Evolutionary conservation across 2,113 vertebrate genomes (phyloP).

Genomic region (Trematocara stigmaticum): DNA sequence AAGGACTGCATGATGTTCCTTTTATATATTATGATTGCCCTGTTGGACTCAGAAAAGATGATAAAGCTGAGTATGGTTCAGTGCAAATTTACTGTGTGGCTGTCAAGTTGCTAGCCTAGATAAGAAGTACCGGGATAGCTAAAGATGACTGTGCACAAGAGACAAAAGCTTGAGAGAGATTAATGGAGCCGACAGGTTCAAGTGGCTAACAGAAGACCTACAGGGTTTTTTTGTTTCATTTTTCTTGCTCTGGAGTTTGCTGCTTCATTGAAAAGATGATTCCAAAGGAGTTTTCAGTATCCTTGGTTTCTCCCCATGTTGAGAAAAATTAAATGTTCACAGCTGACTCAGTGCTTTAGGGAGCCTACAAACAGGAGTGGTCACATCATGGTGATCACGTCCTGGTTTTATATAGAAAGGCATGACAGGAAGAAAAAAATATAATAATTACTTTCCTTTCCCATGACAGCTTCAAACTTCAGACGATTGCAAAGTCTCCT

Average conservation of each 20-base stretch:
- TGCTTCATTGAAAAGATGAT: background rate
- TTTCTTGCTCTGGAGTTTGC: background rate
- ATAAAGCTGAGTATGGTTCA: background rate
- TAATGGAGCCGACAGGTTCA: background rate
- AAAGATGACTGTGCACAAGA: background rate
- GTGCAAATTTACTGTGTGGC: background rate
- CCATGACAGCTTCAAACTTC: background rate
- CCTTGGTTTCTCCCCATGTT: background rate
- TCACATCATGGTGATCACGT: background rate
- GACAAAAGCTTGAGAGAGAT: background rate
- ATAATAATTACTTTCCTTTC: background rate
- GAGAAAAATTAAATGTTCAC: background rate
- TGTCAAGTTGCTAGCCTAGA: background rate
- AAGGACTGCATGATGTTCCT: rapidly evolving
- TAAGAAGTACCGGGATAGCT: background rate
- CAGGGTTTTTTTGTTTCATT: background rate
- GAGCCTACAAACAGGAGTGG: background rate
- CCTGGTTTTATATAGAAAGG: background rate
- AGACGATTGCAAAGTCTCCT: background rate
- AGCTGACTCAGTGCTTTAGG: background rate
- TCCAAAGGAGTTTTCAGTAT: background rate
- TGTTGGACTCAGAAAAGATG: background rate
- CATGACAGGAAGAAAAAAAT: background rate
- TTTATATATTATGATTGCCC: background rate
- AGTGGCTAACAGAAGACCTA: background rate